These are phyloP conservation scores for Balaeniceps rex DNA, from an alignment of 2,113 vertebrate species.

Conservation along the genomic window DNA sequence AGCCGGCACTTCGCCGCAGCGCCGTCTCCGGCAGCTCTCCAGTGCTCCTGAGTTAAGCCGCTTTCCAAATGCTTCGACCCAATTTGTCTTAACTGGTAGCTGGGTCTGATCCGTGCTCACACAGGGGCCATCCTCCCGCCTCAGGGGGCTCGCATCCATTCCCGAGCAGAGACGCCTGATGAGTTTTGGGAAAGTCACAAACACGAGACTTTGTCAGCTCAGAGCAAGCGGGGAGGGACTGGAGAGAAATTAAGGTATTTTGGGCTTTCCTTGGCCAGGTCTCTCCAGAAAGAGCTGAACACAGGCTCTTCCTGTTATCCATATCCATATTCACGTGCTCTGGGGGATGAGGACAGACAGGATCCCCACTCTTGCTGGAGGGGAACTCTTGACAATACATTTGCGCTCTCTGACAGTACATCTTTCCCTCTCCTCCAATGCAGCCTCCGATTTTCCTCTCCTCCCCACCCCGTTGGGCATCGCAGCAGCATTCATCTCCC, in stretches of 20 bases:
- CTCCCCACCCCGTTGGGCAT: neutral
- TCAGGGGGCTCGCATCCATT: fast-evolving
- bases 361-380: neutral
- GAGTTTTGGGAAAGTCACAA: neutral
- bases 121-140: neutral
- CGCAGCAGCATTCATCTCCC: neutral
- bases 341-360: neutral
- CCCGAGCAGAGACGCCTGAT: fast-evolving
- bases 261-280: neutral
- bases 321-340: neutral
- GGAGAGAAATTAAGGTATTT: neutral
- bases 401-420: neutral
- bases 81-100: neutral
- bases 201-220: neutral
- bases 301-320: neutral
- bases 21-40: slow-evolving; percentile 4
- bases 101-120: neutral
- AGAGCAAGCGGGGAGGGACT: neutral
- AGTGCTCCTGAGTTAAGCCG: neutral
- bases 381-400: neutral
- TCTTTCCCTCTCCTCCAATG: neutral
- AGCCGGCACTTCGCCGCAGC: neutral
- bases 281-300: neutral
- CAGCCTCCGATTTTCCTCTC: neutral
- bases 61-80: slow-evolving; percentile 29